Evolutionary conservation across 2,888 invertebrate genomes (phyloP).

Genomic region (Brachyopa scutellaris): DNA sequence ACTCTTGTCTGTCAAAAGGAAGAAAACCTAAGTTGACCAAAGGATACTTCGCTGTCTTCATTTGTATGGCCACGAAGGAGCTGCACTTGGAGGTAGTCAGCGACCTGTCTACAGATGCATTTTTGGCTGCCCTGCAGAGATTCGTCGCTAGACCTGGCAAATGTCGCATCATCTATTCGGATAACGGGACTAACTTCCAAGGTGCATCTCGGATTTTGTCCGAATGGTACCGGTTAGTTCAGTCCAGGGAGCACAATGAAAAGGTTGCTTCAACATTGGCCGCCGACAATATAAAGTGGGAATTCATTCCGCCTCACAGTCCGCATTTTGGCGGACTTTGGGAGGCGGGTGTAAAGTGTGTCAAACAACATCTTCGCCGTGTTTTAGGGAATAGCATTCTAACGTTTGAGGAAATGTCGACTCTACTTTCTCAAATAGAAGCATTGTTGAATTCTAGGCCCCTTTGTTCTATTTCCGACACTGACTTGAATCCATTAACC

Average conservation of each 20-base stretch:
- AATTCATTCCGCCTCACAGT: background rate
- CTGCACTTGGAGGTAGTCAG: conserved; percentile 14
- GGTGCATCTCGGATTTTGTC: background rate
- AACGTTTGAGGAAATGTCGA: conserved; percentile 30
- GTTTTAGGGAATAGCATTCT: conserved; percentile 20
- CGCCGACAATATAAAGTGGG: background rate
- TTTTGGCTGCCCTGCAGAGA: background rate
- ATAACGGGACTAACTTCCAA: conserved; percentile 2
- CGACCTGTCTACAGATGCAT: conserved; percentile 16
- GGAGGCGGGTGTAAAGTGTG: conserved; percentile 12
- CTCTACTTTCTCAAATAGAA: conserved; percentile 51
- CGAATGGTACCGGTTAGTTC: background rate
- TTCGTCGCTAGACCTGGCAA: conserved; percentile 1
- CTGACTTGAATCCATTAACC: no score
- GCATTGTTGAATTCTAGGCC: conserved; percentile 28
- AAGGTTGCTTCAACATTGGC: background rate
- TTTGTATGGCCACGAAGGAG: conserved; percentile 11
- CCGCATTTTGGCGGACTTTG: conserved; percentile 3
- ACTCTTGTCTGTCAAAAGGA: background rate
- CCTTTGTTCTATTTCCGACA: no score
- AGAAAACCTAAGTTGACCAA: conserved; percentile 5
- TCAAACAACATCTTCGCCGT: conserved; percentile 23
- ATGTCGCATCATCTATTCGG: background rate
- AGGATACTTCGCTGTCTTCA: conserved; percentile 17
- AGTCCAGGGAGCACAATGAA: background rate